A percentile compares a stretch with the other conserved stretches of the same genome.
These are phyloP conservation scores for Anas georgica DNA, from an alignment of 2,797 vertebrate species.

Conservation along the genomic window DNA sequence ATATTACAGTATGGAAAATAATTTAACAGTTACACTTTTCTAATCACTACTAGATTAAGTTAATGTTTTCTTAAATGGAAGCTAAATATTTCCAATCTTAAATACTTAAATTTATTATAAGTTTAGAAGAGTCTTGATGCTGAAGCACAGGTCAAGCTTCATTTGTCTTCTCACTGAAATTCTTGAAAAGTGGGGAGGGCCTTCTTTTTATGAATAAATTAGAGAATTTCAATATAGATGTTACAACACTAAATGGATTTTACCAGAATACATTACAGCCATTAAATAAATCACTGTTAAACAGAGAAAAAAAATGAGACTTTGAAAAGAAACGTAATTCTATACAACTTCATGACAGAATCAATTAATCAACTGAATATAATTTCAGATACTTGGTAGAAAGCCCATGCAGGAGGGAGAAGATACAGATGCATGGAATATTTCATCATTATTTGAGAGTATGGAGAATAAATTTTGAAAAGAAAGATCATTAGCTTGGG, in stretches of 20 bases:
- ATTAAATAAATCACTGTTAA: constrained; percentile 80
- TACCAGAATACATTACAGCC: constrained; percentile 69
- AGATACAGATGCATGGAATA: constrained; percentile 28
- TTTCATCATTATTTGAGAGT: constrained; percentile 22
- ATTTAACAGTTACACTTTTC: not conserved
- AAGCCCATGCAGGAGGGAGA: not conserved
- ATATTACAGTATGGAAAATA: not conserved
- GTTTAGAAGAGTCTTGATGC: constrained; percentile 46
- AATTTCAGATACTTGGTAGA: constrained; percentile 25
- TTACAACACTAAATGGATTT: constrained; percentile 77
- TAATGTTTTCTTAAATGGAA: constrained; percentile 21
- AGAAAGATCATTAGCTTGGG: not conserved
- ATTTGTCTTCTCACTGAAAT: constrained; percentile 64
- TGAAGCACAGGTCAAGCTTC: constrained; percentile 63
- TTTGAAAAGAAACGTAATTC: constrained; percentile 71
- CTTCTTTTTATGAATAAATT: constrained; percentile 69
- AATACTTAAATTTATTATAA: constrained; percentile 11
- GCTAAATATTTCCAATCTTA: constrained; percentile 9
- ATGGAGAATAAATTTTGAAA: constrained; percentile 25
- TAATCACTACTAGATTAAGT: not conserved
- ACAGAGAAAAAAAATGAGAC: constrained; percentile 51
- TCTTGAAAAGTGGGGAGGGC: not conserved
- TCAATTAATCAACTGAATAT: constrained; percentile 70
- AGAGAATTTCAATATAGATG: constrained; percentile 77
- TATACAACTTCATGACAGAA: constrained; percentile 72